Conservation (phyloP, 2,888 invertebrate genomes). For the Trachelus stipa region DNA sequence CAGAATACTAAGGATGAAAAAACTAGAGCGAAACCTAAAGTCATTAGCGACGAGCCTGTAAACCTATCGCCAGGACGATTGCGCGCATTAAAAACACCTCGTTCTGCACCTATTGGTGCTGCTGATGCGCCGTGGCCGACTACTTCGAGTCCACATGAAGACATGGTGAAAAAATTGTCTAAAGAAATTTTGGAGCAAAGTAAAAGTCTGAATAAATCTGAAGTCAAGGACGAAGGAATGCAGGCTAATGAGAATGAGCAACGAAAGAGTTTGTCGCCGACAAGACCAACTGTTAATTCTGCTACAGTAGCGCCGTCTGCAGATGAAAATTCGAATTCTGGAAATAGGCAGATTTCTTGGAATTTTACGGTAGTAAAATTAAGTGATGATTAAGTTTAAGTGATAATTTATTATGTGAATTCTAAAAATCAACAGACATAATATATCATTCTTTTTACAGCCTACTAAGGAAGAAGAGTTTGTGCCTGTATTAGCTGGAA, state of each 20-base stretch:
- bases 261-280: not conserved
- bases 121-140: not conserved
- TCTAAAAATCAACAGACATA: not conserved
- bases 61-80: constrained; percentile 45
- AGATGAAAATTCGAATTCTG: not conserved
- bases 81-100: constrained; percentile 4
- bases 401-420: constrained; percentile 3
- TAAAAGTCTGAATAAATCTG: constrained; percentile 46
- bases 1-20: constrained; percentile 3
- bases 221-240: not conserved
- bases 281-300: not conserved
- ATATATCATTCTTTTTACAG: not conserved
- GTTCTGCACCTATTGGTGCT: not conserved
- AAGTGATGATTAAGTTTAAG: no score
- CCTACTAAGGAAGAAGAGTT: constrained; percentile 35
- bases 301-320: not conserved
- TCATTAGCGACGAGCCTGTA: constrained; percentile 51
- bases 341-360: not conserved
- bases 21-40: constrained; percentile 44
- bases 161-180: constrained; percentile 51
- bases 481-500: constrained; percentile 49
- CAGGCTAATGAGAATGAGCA: not conserved
- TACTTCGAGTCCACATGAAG: constrained; percentile 40
- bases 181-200: constrained; percentile 60
- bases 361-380: not conserved